Conservation (phyloP, 2,888 invertebrate species). For the Andrena camellia region DNA sequence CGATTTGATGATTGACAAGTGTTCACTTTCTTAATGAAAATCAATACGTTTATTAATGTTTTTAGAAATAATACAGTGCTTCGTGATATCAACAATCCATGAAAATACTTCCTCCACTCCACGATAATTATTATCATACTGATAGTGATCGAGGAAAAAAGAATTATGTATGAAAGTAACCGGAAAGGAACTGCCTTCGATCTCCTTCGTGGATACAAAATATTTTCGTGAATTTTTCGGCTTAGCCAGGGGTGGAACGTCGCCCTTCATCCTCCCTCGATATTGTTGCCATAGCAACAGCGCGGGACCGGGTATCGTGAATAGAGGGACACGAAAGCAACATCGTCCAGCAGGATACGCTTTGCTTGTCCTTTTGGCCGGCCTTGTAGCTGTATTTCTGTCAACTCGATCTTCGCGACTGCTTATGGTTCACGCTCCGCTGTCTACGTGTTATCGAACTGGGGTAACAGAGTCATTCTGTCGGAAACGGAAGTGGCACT, state of each 20-base stretch:
- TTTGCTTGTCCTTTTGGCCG: conserved; percentile 21
- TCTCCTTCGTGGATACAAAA: conserved; percentile 44
- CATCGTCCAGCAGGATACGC: conserved; percentile 32
- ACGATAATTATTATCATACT: neutral
- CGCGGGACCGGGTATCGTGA: conserved; percentile 41
- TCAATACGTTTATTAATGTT: too few relatives aligned
- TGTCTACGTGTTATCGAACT: conserved; percentile 43
- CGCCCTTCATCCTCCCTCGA: conserved; percentile 36
- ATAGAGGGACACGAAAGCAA: conserved; percentile 48
- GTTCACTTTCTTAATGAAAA: too few relatives aligned
- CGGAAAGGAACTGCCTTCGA: neutral
- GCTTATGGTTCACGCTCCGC: conserved; percentile 30
- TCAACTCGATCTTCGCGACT: conserved; percentile 55
- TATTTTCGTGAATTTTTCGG: conserved; percentile 53
- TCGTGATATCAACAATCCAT: too few relatives aligned
- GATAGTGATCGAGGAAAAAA: neutral
- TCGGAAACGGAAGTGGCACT: conserved; percentile 48
- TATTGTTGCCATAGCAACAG: conserved; percentile 62
- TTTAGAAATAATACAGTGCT: too few relatives aligned
- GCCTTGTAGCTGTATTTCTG: conserved; percentile 42
- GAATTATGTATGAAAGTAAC: neutral
- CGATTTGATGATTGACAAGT: too few relatives aligned
- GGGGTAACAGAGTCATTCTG: conserved; percentile 50
- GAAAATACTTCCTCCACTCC: too few relatives aligned
- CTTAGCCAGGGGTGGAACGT: conserved; percentile 32